phyloP scores from a whole-genome alignment of 30 jellyfish, hydroid and myxozoan genomes.

The Hydra vulgaris region DNA sequence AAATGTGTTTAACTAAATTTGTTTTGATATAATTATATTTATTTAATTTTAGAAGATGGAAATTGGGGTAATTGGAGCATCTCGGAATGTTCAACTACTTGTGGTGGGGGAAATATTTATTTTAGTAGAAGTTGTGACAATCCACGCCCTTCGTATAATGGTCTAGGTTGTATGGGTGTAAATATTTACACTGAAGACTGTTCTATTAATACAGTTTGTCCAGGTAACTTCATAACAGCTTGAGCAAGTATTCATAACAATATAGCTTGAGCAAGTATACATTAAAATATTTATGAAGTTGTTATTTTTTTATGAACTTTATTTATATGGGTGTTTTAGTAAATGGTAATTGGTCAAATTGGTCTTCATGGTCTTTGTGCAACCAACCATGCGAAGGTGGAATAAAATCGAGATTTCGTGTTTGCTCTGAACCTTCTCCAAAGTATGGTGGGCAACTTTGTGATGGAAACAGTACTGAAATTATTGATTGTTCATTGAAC shows the following conservation, averaged over 20 bases:
- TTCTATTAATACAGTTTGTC: neutral
- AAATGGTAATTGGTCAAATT: slow-evolving; percentile 79
- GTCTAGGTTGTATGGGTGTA: neutral
- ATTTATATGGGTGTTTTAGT: slow-evolving; percentile 9
- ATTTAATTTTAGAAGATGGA: neutral
- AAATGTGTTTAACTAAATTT: no score
- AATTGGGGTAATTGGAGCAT: neutral
- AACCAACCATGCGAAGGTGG: slow-evolving; percentile 75
- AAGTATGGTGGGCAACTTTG: slow-evolving; percentile 59
- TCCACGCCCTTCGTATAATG: neutral
- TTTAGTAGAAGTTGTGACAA: neutral
- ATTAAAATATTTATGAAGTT: no score
- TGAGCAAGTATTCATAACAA: no score
- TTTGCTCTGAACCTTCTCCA: slow-evolving; percentile 64
- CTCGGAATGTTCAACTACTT: neutral
- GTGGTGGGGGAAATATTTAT: neutral
- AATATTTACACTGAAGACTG: neutral
- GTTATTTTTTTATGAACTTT: neutral
- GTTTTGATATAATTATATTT: no score
- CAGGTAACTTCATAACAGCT: no score
- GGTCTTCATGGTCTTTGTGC: slow-evolving; percentile 92
- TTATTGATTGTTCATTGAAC: neutral
- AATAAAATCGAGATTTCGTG: slow-evolving; percentile 52
- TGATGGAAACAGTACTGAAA: slow-evolving; percentile 23
- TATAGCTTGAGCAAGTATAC: no score